Base-by-base conservation (phyloP, 1,140 invertebrate species). In the Camponotus floridanus region DNA sequence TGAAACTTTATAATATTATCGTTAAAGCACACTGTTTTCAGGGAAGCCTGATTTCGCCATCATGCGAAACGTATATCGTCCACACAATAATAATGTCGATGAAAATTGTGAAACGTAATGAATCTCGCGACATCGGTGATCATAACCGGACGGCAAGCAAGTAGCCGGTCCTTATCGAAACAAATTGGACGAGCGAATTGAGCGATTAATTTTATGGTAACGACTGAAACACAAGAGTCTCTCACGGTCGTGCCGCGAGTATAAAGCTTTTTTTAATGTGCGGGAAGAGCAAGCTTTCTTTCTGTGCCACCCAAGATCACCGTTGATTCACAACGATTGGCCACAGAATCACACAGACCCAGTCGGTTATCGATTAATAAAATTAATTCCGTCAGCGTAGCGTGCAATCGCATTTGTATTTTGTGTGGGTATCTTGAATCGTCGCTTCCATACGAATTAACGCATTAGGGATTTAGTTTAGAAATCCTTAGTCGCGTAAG, bases 181-280 rank as follows among this genome's bases (percentile, higher is more conserved):
- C 57, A 64, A 71, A 86, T 88, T 86, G 57, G 61, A 68, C 55
- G 74, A 15, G 8, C 42, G 80, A 87, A 74, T 88, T 55, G 87
- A 78, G 33, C 59, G 51, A 88, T 88, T 85, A 87, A 87, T 85
- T 88, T 68, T 59, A 81, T 61, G 86, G 76, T n/a, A 76, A 85
- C 51, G 39, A 33, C 42, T 67, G 67, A 68, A 88, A 51, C 13
- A 51, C 62, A 48, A 45, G 9, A 42, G 62, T 86, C 59, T 85
- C 68, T 64, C 83, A 65, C 62, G 62, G 18, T 85, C 61, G 31
- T 18, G 59, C 7, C 42, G 62, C 61, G 55, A 81, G 57, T 68
- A 86, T 76, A 86, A 76, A 88, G 83, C 81, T 86, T 45, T 76
- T 86, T 59, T 89, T 88, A 86, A 70, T 51, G 13, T 31, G 64